These are phyloP conservation scores for Pomacea maculata DNA, from an alignment of 1,140 invertebrate species.

Conservation along the genomic window DNA sequence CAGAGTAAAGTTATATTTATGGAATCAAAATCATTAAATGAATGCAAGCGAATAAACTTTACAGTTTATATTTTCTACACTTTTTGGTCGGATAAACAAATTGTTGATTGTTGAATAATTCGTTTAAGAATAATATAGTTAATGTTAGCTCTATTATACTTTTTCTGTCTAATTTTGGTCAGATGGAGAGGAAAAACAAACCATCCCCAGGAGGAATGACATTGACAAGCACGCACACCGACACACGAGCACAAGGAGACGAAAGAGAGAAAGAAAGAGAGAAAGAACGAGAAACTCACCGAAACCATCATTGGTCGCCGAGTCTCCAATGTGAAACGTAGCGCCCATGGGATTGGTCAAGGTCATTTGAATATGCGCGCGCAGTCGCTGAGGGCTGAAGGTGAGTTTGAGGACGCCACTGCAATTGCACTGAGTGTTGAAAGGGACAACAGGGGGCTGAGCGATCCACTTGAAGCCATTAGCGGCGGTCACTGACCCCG, in stretches of 20 bases:
- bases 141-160: too few species aligned
- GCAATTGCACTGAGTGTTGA: background rate
- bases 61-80: background rate
- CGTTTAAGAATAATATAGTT: too few species aligned
- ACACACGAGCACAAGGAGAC: too few species aligned
- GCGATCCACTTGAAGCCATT: too few species aligned
- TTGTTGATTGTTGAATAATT: too few species aligned
- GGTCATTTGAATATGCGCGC: background rate
- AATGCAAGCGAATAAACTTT: background rate
- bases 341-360: background rate
- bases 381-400: too few species aligned
- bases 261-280: too few species aligned
- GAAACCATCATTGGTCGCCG: slow-evolving; percentile 4
- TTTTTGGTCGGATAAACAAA: background rate
- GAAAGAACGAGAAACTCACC: background rate
- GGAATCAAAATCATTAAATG: background rate
- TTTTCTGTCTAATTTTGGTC: too few species aligned
- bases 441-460: too few species aligned
- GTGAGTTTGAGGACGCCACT: background rate
- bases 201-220: too few species aligned
- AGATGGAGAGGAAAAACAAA: background rate
- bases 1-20: too few species aligned
- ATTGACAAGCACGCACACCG: background rate
- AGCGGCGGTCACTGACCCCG: too few species aligned
- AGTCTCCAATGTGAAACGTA: slow-evolving; percentile 7